These are phyloP conservation scores for Eudyptes chrysolophus DNA, from an alignment of 2,113 vertebrate species.

Conservation along the genomic window DNA sequence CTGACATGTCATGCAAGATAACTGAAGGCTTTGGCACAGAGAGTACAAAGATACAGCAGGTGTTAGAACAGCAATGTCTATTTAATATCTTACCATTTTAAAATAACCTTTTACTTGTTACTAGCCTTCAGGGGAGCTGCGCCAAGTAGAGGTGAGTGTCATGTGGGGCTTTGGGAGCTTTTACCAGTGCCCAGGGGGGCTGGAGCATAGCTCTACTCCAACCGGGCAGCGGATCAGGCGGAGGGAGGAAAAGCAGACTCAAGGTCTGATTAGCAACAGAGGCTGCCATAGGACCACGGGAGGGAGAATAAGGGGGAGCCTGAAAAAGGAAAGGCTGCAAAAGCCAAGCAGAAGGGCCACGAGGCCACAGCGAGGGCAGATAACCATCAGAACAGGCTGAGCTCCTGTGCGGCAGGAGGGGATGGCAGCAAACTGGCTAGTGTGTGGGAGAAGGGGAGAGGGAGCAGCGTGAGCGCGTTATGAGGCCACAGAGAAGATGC, in stretches of 20 bases:
- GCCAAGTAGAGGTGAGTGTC: background rate
- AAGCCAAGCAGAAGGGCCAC: background rate
- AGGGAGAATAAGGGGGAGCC: background rate
- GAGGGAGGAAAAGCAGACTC: background rate
- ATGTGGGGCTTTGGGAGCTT: background rate
- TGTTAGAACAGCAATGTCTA: background rate
- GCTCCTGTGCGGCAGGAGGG: background rate
- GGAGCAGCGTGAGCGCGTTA: background rate
- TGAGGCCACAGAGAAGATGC: background rate
- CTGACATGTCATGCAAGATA: background rate
- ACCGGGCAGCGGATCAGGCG: rapidly evolving
- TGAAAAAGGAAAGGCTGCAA: background rate
- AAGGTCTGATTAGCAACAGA: background rate
- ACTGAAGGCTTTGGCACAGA: background rate
- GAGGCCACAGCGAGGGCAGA: background rate
- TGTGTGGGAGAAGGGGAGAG: background rate
- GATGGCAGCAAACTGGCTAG: background rate
- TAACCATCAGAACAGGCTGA: background rate
- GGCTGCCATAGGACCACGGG: background rate
- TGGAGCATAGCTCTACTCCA: background rate
- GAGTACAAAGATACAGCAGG: background rate
- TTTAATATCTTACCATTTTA: background rate
- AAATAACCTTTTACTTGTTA: background rate
- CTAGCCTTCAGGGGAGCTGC: background rate
- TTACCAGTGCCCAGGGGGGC: rapidly evolving